Evolutionary conservation across 2,888 invertebrate genomes (phyloP), one percentile per base, ranked within the genome.

Genomic region (Leptopilina drosophilae): DNA sequence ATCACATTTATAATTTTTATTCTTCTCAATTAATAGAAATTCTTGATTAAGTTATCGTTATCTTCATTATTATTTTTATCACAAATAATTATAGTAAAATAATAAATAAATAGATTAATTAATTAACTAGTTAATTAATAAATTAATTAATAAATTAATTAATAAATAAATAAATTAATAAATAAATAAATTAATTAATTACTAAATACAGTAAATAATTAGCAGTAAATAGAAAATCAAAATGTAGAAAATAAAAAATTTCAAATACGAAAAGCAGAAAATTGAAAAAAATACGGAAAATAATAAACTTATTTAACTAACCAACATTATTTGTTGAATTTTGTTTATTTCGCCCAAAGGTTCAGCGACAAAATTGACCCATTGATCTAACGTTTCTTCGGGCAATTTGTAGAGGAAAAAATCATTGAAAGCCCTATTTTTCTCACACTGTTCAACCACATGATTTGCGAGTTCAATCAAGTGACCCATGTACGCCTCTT

Each of bases 401-500:
- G 93, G 92, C 86, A 94, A 92, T 86, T 93, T 91, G 82, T 93
- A 92, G 84, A 92, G 92, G 82, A 95, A 88, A 89, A 91, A 93
- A 85, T 92, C 93, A 87, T 93, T 92, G 84, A 94, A 93, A 88
- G 93, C 91, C 87, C 93, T 92, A 89, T 93, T 93, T 88, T 93
- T 92, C 89, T 93, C 92, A 91, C 93, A 93, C 87, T 92, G 90
- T 77, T 90, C 89, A 64, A 93, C 93, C 86, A 95, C 92, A 88
- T 93, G 93, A 89, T 93, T 93, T 62, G 94, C 92, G 87, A 95
- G 94, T 89, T 93, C 94, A 85, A 94, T 94, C 87, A 95, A 92
- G 90, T 95, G 95, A 80, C 95, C 95, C 94, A 95, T 95, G 86
- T 94, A 95, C 86, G 95, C 95, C 87, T 94, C 92, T 77, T 94